Conservation (phyloP, 2,113 vertebrate genomes). For the Corythaeola cristata region DNA sequence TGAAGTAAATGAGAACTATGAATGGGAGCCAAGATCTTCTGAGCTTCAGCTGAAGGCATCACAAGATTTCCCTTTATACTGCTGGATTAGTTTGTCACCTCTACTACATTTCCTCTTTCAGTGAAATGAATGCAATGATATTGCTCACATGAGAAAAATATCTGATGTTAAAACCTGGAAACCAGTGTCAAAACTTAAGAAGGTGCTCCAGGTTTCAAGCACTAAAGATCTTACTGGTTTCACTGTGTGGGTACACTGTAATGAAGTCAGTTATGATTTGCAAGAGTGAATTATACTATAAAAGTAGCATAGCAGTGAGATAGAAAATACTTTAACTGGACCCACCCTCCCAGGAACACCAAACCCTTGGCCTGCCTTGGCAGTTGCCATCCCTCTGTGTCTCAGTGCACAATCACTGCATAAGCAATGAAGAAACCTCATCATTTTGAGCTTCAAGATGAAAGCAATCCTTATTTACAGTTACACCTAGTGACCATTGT, state of each 20-base stretch:
- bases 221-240: background rate
- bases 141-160: background rate
- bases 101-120: background rate
- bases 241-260: background rate
- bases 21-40: background rate
- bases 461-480: slow-evolving; percentile 21
- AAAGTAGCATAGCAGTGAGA: background rate
- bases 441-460: background rate
- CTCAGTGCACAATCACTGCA: background rate
- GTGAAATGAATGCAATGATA: background rate
- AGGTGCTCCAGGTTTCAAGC: background rate
- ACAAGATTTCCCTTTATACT: background rate
- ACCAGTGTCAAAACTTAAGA: background rate
- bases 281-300: background rate
- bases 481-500: background rate
- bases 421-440: background rate
- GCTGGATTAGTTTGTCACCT: background rate
- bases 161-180: background rate
- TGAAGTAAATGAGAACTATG: background rate
- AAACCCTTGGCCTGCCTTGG: background rate
- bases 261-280: background rate
- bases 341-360: background rate
- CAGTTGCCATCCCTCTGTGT: background rate
- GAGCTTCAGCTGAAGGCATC: background rate
- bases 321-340: background rate